Evolutionary conservation across 2,888 invertebrate genomes (phyloP).

Genomic region (Tipula lateralis): DNA sequence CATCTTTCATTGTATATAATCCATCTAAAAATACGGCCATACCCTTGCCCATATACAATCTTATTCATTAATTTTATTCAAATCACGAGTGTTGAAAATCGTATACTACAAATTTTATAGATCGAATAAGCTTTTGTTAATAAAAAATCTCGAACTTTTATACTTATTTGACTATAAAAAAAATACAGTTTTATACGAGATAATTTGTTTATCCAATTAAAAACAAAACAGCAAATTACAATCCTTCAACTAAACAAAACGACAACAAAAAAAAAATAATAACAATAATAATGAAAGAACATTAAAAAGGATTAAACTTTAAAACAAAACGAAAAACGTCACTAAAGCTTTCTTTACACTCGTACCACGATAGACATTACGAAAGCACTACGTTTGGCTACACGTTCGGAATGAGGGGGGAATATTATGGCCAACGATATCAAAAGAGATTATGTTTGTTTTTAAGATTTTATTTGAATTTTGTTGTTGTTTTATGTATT

Average conservation of each 20-base stretch:
- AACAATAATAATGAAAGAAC: background rate
- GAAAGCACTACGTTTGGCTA: no score
- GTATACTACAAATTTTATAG: background rate
- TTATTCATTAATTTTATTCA: background rate
- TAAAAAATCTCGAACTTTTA: background rate
- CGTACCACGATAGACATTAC: background rate
- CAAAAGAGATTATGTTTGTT: background rate
- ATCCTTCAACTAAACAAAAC: background rate
- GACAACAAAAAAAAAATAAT: no score
- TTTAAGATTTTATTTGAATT: background rate
- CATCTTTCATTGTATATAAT: background rate
- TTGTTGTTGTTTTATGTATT: background rate
- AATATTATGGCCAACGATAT: background rate
- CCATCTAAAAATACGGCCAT: background rate
- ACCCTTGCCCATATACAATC: background rate
- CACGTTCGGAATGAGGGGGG: background rate
- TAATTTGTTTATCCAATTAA: background rate
- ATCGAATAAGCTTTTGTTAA: background rate
- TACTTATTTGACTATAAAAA: background rate
- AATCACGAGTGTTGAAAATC: background rate
- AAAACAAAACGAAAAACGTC: background rate
- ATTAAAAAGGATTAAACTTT: background rate
- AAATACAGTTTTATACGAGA: background rate
- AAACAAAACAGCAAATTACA: background rate
- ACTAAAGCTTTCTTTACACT: background rate